Evolutionary conservation across 2,797 vertebrate genomes (phyloP), one percentile per base, ranked within the genome.

Genomic region (Myiotriccus ornatus): DNA sequence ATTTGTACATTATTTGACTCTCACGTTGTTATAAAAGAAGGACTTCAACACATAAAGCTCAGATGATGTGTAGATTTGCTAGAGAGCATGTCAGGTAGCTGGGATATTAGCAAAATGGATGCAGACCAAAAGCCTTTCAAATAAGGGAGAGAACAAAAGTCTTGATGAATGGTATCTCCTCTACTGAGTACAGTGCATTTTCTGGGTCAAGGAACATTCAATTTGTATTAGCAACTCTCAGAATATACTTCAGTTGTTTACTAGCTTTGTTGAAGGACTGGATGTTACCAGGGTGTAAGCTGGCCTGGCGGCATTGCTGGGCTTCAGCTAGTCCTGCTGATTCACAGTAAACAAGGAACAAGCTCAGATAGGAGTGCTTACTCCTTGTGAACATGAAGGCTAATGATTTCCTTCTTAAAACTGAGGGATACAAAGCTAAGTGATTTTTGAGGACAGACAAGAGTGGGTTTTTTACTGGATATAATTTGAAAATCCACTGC

Each of bases 101-200:
- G 27, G 32, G 34, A 32, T 55, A 19, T 57, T 57, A 89, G 23
- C 43, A 47, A 60, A 77, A 75, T 55, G 87, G 62, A 84, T n/a
- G 74, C 28, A 21, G 52, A 89, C 44, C 82, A 95, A 91, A 92
- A 93, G 27, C 2, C 2, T 67, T 90, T 93, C 92, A 95, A 92
- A 87, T 70, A 94, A 89, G 62, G 80, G 62, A 87, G 81, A 69
- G 62, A 84, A 73, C 23, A 50, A 46, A 60, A 87, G 30, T n/a
- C 62, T 84, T 88, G 91, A 91, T 78, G 88, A 77, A 87, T 53
- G n/a, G 20, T 57, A 70, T 52, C 67, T 84, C 32, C 65, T 88
- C 65, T 81, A 37, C 62, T 10, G 23, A 88, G 49, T 27, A 27
- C 47, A 64, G 44, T 16, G n/a, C 52, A 49, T 82, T 87, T 91